Evolutionary conservation across 2,113 vertebrate genomes (phyloP), one percentile per base, ranked within the genome.

Genomic region (Eidolon helvum): DNA sequence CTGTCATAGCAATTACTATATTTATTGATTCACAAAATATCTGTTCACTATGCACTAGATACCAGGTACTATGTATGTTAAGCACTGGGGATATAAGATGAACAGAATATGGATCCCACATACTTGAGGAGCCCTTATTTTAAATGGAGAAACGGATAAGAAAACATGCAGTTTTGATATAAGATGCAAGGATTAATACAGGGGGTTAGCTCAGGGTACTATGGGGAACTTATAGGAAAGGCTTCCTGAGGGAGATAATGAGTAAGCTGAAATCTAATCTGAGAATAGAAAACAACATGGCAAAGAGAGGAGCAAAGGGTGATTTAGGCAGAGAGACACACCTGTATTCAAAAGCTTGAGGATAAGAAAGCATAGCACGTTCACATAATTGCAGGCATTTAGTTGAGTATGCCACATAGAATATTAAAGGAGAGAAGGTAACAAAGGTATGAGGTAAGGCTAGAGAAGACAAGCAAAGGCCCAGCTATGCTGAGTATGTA

Each of bases 381-480:
- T 83, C 57, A 84, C 10, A 45, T 71, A 85, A 55, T 84, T 69
- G 35, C 33, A 89, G 55, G 3, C 26, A 69, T 87, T 93, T 92
- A 30, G 4, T 86, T 92, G 8, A 90, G 21, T 69, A 69, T 74
- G 45, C 10, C 26, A 45, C 61, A 84, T 2, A 48, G 77, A 96
- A 87, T 90, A 83, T 90, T 90, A 92, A 96, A 28, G 50, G 40
- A 71, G 21, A 90, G 12, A 78, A 12, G 10, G n/a, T 87, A 78
- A 40, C 12, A 65, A 50, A 50, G 48, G 3, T 14, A 48, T 35
- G 10, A 93, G n/a, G 45, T 50, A 59, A 90, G 38, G 30, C 35
- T 86, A 45, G 9, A 38, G 35, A 53, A 59, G n/a, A 48, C 53
- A 22, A 83, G 57, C 33, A 53, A 15, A 88, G 18, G n/a, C 2